Evolutionary conservation across 2,888 invertebrate species (phyloP).

Genomic region (Dryococelus australis): DNA sequence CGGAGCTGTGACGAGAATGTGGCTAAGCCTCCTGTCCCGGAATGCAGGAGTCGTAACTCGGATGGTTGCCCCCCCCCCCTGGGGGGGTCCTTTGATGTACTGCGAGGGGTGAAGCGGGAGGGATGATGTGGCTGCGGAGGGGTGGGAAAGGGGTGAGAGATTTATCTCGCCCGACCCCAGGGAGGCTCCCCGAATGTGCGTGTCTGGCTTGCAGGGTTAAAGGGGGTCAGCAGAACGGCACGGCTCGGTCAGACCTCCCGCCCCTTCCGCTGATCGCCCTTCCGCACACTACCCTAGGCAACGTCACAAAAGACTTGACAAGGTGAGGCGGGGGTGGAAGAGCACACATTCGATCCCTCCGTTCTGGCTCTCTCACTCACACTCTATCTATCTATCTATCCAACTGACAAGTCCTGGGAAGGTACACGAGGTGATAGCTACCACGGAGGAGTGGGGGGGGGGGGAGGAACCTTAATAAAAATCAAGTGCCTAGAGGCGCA

Average conservation of each 20-base stretch:
- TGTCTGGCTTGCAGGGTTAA: neutral
- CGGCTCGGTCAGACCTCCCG: neutral
- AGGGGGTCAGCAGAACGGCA: neutral
- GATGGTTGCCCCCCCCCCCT: neutral
- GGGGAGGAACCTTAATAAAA: neutral
- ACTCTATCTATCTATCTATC: neutral
- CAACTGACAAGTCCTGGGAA: neutral
- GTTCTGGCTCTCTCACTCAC: neutral
- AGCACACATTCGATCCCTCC: neutral
- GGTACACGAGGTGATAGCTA: too few species aligned
- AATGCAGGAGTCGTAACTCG: conserved; percentile 7
- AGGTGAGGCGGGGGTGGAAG: neutral
- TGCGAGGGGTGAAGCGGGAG: too few species aligned
- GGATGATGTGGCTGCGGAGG: neutral
- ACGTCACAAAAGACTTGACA: neutral
- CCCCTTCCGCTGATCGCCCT: neutral
- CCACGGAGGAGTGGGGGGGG: too few species aligned
- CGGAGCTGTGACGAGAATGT: neutral
- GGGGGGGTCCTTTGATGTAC: too few species aligned
- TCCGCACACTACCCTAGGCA: neutral
- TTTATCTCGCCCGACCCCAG: conserved; percentile 6
- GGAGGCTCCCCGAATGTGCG: neutral
- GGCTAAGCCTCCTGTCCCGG: neutral
- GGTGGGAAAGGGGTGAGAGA: neutral
- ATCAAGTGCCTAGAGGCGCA: too few species aligned